These are phyloP conservation scores for Acronicta psi DNA, from an alignment of 2,888 invertebrate species.

Conservation along the genomic window DNA sequence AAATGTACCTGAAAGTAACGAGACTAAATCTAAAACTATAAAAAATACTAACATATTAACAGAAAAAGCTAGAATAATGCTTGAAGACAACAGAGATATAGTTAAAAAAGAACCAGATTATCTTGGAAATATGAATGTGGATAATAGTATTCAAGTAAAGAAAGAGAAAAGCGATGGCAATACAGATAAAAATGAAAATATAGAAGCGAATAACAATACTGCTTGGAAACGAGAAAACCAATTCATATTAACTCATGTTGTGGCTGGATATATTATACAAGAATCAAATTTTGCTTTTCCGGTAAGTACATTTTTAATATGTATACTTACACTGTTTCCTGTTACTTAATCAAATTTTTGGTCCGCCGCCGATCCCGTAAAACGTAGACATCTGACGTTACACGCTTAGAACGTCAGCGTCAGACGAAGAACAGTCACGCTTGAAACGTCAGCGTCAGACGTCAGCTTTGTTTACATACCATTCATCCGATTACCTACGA, in stretches of 20 bases:
- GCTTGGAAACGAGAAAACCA: slow-evolving; percentile 48
- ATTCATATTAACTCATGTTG: slow-evolving; percentile 76
- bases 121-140: not conserved
- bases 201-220: slow-evolving; percentile 13
- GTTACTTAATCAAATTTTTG: too few species aligned
- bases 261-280: slow-evolving; percentile 84
- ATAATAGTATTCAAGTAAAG: slow-evolving; percentile 1
- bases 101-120: not conserved
- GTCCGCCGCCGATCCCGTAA: too few species aligned
- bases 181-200: slow-evolving; percentile 32
- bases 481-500: too few species aligned
- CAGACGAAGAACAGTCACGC: too few species aligned
- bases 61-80: slow-evolving; percentile 19
- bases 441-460: too few species aligned
- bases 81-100: slow-evolving; percentile 6
- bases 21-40: not conserved
- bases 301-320: slow-evolving; percentile 66
- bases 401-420: too few species aligned
- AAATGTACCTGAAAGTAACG: not conserved
- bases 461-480: too few species aligned
- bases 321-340: too few species aligned
- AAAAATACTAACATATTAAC: slow-evolving; percentile 12
- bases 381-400: too few species aligned
- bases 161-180: not conserved
- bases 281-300: slow-evolving; percentile 84